phyloP scores from a whole-genome alignment of 2,888 invertebrate genomes.

The Margaritifera margaritifera region DNA sequence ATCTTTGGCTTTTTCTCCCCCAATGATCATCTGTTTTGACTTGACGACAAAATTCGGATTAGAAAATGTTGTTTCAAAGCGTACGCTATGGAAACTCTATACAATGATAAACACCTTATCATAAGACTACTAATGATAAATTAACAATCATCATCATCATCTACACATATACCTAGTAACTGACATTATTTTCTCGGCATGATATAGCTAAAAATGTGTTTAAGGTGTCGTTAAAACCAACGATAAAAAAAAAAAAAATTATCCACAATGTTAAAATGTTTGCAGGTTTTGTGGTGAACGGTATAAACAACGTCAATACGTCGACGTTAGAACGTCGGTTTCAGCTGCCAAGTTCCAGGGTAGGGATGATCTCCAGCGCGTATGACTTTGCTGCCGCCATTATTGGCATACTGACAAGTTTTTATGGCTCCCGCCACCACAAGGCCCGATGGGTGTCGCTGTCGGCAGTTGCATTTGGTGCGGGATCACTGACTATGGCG shows the following conservation, averaged over 20 bases:
- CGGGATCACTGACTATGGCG: slow-evolving; percentile 81
- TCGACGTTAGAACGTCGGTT: slow-evolving; percentile 67
- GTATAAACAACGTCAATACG: slow-evolving; percentile 66
- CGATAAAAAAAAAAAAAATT: too few relatives aligned
- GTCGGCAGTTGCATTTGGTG: slow-evolving; percentile 83
- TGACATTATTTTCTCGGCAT: background rate
- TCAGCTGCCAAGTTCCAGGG: slow-evolving; percentile 58
- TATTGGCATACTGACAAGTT: slow-evolving; percentile 56
- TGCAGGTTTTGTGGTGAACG: slow-evolving; percentile 67
- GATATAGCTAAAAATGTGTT: background rate
- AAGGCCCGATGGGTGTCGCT: slow-evolving; percentile 81
- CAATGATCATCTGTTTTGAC: too few relatives aligned
- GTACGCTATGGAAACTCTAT: too few relatives aligned
- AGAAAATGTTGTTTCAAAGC: too few relatives aligned
- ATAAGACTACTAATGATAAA: too few relatives aligned
- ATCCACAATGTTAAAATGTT: background rate
- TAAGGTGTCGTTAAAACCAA: background rate
- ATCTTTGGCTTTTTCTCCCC: too few relatives aligned
- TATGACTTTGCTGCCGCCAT: slow-evolving; percentile 67
- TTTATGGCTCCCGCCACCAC: slow-evolving; percentile 52
- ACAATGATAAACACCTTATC: too few relatives aligned
- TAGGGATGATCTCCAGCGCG: slow-evolving; percentile 62
- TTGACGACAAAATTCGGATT: too few relatives aligned
- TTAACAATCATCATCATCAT: too few relatives aligned
- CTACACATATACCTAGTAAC: too few relatives aligned